Evolutionary conservation across 2,113 vertebrate genomes (phyloP), one percentile per base, ranked within the genome.

Genomic region (Ciconia maguari): DNA sequence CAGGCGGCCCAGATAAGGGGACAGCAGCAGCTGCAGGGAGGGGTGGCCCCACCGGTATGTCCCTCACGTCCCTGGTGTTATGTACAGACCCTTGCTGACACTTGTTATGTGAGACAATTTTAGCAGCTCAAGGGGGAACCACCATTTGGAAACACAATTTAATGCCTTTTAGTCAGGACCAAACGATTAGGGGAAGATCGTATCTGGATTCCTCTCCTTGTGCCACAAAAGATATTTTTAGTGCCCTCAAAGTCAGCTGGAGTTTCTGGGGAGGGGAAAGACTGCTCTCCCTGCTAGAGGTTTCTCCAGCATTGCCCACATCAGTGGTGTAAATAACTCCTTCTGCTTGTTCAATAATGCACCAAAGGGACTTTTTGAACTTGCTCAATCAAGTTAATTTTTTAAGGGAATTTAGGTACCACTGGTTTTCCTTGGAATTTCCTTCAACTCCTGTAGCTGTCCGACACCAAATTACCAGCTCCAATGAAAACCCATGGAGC

Each of bases 21-120:
- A 74, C 58, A 90, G 86, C 74, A 82, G 91, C 97, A 95, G 95
- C 94, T 97, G 96, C 87, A 93, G 55, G 46, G 62, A 85, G 58
- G 57, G 70, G 34, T 95, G 83, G 48, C 66, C 70, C n/a, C 68
- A n/a, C 42, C 1, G 0, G 12, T 9, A 7, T 2, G 21, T 83
- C 46, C 62, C 30, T 80, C 62, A 29, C 1, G 3, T 80, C 54
- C 88, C 62, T 71, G 22, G 18, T 65, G 48, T 65, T 86, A 41
- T 88, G 78, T 84, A 1, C 2, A 0, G 77, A n/a, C 54, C 16
- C 57, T 87, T 6, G 4, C 58, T 42, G 46, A 51, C 29, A 13
- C 54, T 85, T 85, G 51, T 44, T 87, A 29, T 36, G 70, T 0
- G 26, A 87, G 75, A 54, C 42, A 52, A 25, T 80, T 95, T 88